Evolutionary conservation across 2,888 invertebrate species (phyloP), one percentile per base, ranked within the genome.

Genomic region (Limnephilus lunatus): DNA sequence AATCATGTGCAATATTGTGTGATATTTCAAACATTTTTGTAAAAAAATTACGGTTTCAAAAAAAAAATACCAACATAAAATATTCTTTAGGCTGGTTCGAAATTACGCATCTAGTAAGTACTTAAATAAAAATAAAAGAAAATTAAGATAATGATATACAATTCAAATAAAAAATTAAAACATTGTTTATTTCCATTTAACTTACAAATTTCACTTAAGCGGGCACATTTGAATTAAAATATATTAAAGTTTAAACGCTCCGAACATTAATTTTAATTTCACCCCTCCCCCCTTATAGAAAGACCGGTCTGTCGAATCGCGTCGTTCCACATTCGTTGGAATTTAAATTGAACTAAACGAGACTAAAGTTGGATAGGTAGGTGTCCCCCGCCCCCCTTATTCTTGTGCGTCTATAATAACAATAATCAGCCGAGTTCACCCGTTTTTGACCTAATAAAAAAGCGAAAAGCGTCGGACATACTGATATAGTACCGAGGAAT

Each of bases 391-490:
- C 35, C 32, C 32, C 82, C 31, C 82, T 83, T 32, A 68, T 68
- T 68, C 68, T 68, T 68, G 68, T 68, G 68, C 32, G 82, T 82
- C 82, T 82, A 82, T 82, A 82, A 85, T 30, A 30, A 87, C 15
- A 48, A 87, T 39, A 86, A 86, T 87, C 87, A 86, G 81, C 30
- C 85, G 35, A 68, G 91, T 44, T 91, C 91, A 89, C 82, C 86
- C n/a, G 87, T 80, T 44, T 91, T 91, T 91, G 91, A 91, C 91
- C 91, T 90, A 93, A 93, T 92, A 92, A 92, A 93, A 93, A 93
- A 92, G 90, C 89, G 93, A 93, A 93, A 92, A 81, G 93, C 93
- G 93, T 93, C 88, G 80, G n/a, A 89, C 91, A 81, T 90, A 93
- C 81, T 82, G 85, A 68, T 68, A 68, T 68, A n/a, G 25, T 19